Evolutionary conservation across 1,140 invertebrate species (phyloP), one percentile per base, ranked within the genome.

Genomic region (Drosophila lacertosa): DNA sequence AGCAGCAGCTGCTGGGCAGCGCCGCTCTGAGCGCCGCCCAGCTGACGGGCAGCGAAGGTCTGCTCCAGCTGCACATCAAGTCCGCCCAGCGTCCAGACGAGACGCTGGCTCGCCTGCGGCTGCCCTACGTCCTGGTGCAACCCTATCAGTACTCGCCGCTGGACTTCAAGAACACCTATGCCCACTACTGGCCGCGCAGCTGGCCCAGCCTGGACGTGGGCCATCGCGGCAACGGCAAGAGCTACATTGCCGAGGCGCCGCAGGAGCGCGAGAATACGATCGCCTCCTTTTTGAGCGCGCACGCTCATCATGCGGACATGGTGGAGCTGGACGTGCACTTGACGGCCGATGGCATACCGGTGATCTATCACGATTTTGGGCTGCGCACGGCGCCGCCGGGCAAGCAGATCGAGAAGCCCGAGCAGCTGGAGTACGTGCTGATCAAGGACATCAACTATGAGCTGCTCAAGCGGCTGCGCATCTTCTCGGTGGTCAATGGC

Each of bases 251-350:
- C 20, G 91, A 96, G 79, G 95, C 95, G 74, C 94, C 96, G 0
- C 94, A 95, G 80, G 95, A 98, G 60, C 93, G 97, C 64, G 98
- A 99, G 93, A 99, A 99, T 91, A 98, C 97, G 4, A 95, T 99
- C 58, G 97, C 97, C 24, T 98, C 97, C 5, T 93, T 99, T 68
- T 95, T 96, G 89, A 95, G 95, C 70, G 97, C 98, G 53, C 95
- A 96, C 55, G 93, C 95, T 55, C 95, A 96, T 91, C 97, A 97
- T 57, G 96, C 96, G 40, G 98, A 99, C 89, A 96, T 98, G 93
- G 96, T 99, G 15, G 98, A 99, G 92, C 97, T 99, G 93, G 98
- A 99, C 93, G 97, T 99, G 18, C 97, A 98, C 90, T 92, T 99
- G 32, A 97, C 97, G 48, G 98, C 98, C 92, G 98, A 99, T 91